These are phyloP conservation scores for Aplodontia rufa DNA, from an alignment of 2,113 vertebrate species.

Conservation along the genomic window DNA sequence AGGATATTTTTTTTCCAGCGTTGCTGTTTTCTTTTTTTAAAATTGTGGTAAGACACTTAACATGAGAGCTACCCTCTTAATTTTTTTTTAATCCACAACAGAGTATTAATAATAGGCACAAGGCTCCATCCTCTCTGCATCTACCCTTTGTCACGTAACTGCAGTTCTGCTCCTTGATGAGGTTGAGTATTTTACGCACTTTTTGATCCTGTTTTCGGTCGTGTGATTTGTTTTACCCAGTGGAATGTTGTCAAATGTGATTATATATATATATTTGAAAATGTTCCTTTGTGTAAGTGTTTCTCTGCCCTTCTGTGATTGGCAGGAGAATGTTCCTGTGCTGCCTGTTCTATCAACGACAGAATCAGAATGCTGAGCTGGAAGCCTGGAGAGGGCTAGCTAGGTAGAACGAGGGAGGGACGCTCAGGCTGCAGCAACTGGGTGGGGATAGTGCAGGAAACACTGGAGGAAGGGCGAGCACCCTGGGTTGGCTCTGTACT, in stretches of 20 bases:
- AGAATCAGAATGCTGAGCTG: neutral
- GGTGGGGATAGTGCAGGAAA: neutral
- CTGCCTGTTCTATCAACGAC: neutral
- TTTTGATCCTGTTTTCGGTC: neutral
- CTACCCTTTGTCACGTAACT: neutral
- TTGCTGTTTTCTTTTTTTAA: neutral
- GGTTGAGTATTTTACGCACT: neutral
- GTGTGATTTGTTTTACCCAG: neutral
- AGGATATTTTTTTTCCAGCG: neutral
- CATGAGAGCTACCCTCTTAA: neutral
- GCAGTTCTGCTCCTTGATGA: neutral
- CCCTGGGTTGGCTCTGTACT: neutral
- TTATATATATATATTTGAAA: neutral
- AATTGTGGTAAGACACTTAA: neutral
- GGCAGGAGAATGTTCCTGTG: neutral
- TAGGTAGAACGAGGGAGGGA: neutral
- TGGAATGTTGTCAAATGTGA: neutral
- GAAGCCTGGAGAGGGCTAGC: neutral
- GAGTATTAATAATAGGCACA: neutral
- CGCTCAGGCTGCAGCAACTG: neutral
- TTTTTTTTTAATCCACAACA: neutral
- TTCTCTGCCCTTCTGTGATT: neutral
- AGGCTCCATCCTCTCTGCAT: neutral
- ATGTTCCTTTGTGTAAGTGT: neutral
- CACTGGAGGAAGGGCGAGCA: fast-evolving